Conservation (phyloP, 2,113 vertebrate species). For the Paradoxurus hermaphroditus region DNA sequence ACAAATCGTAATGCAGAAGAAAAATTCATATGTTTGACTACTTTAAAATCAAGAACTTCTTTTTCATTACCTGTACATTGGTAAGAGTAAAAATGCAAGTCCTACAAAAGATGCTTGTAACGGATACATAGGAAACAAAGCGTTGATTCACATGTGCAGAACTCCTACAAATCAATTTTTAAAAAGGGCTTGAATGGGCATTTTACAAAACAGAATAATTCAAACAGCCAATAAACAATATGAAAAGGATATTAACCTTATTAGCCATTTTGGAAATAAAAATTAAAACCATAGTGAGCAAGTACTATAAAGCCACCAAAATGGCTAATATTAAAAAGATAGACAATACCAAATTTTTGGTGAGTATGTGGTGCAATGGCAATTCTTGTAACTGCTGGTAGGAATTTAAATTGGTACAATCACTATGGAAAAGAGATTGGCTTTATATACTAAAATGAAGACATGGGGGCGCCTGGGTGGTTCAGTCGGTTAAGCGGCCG, state of each 20-base stretch:
- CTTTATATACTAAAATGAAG: background rate
- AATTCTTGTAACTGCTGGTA: background rate
- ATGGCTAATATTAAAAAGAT: background rate
- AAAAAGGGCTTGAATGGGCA: background rate
- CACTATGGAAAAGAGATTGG: background rate
- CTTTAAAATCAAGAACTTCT: constrained; percentile 12
- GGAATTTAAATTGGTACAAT: background rate
- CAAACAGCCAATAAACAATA: background rate
- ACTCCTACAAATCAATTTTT: constrained; percentile 6
- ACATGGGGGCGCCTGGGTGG: too few relatives aligned
- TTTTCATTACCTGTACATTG: background rate
- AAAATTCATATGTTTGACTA: background rate
- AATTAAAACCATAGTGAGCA: constrained; percentile 18
- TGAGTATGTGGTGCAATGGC: background rate
- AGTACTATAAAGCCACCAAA: background rate
- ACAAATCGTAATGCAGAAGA: background rate
- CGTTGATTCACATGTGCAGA: background rate
- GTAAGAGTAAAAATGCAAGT: constrained; percentile 20
- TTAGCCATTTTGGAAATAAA: background rate
- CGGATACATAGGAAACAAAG: background rate
- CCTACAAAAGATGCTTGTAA: background rate
- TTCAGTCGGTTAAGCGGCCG: too few relatives aligned
- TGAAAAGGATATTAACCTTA: background rate
- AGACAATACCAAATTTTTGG: background rate
- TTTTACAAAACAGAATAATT: background rate